phyloP scores from a whole-genome alignment of 2,888 invertebrate genomes.

The Apoderus coryli region DNA sequence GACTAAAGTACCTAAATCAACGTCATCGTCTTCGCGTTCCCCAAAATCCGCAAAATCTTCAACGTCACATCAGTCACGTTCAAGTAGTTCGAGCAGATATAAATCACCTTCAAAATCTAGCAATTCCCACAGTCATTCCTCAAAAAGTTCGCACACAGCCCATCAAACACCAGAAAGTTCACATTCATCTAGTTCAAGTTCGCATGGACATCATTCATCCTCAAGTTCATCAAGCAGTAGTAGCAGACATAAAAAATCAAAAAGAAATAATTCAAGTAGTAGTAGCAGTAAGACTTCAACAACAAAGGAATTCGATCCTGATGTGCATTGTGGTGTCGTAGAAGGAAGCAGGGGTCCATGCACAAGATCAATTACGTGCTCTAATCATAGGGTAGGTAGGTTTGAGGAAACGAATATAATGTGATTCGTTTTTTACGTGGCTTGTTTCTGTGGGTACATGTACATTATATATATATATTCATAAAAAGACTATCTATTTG shows the following conservation, averaged over 20 bases:
- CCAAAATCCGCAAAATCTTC: conserved; percentile 13
- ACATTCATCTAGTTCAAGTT: conserved; percentile 7
- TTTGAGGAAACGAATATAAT: too few relatives aligned
- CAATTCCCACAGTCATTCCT: too few relatives aligned
- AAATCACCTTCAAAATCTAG: conserved; percentile 2
- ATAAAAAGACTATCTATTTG: too few relatives aligned
- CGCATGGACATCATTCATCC: conserved; percentile 11
- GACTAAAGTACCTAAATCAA: too few relatives aligned
- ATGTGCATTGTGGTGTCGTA: conserved; percentile 70
- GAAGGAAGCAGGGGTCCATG: conserved; percentile 59
- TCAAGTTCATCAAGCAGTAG: conserved; percentile 14
- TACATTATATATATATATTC: too few relatives aligned
- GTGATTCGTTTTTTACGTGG: conserved; percentile 3
- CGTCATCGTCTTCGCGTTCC: conserved; percentile 10
- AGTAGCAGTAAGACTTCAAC: conserved; percentile 20
- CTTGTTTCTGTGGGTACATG: background rate
- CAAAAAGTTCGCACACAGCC: too few relatives aligned
- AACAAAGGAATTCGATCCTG: conserved; percentile 55
- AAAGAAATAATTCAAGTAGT: conserved; percentile 15
- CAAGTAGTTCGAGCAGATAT: conserved; percentile 13
- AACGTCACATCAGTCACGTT: conserved; percentile 10
- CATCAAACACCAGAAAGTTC: conserved; percentile 10
- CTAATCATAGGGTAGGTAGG: conserved; percentile 28
- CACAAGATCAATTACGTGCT: conserved; percentile 59
- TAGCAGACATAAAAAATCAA: conserved; percentile 12